Evolutionary conservation across 2,888 invertebrate genomes (phyloP), one percentile per base, ranked within the genome.

Genomic region (Didymodactylos carnosus): DNA sequence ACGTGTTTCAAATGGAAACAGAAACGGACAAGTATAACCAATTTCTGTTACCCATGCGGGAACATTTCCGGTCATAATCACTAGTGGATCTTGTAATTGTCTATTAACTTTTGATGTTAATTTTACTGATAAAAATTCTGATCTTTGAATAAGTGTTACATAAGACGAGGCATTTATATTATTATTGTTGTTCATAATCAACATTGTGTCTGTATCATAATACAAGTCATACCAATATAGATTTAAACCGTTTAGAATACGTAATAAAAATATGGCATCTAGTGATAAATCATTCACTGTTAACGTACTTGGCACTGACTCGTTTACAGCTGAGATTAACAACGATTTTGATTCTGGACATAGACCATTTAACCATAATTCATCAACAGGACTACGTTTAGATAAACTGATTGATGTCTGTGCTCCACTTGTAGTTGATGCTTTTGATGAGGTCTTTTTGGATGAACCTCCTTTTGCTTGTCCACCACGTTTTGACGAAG

Each of bases 1-100:
- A 23, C 97, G 88, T 70, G 94, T 94, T 83, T 95, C 94, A 85
- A 98, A 98, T 73, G 97, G 94, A 82, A 98, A 91, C 78, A 97
- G 86, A 87, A 98, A 98, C 72, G 97, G 94, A 80, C 91, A 82
- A 78, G 25, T 79, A 78, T 69, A 72, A 16, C 76, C 73, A 27
- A 93, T 89, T 84, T 92, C 91, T 78, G 90, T 90, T 77, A 97
- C 86, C 97, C 97, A 98, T 72, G 89, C 89, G 0, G 97, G 97
- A 77, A 97, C 86, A 85, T 95, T 95, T 78, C 95, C 97, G 0
- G 97, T 87, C 92, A 97, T 94, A 77, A 97, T 94, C 11, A 95
- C 94, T 76, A 98, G 86, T 10, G 97, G 95, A 85, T 98, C 97
- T 84, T 97, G 95, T 70, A 98, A 86, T 83, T 98, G 97, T 70